phyloP scores from a whole-genome alignment of 2,888 invertebrate species.

The Protonemura montana region DNA sequence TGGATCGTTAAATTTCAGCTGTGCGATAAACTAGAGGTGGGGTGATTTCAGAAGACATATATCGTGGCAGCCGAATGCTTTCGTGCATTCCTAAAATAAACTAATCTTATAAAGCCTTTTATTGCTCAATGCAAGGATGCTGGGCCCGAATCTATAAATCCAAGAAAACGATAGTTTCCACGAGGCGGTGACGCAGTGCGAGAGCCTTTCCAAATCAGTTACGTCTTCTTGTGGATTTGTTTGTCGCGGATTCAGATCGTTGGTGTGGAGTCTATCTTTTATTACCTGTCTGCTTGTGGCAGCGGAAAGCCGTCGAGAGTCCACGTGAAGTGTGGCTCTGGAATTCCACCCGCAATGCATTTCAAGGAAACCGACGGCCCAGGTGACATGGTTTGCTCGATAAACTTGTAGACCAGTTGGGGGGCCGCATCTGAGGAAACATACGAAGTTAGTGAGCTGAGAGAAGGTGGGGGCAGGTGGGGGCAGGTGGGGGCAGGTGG shows the following conservation, averaged over 20 bases:
- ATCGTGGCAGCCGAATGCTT: not conserved
- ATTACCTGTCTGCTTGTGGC: conserved; percentile 60
- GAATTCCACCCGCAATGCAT: conserved; percentile 61
- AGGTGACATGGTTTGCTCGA: conserved; percentile 62
- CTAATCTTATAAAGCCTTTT: not conserved
- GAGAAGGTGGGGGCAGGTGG: too few relatives aligned
- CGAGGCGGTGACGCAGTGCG: not conserved
- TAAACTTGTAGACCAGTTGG: conserved; percentile 60
- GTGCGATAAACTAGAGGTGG: too few relatives aligned
- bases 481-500: too few relatives aligned
- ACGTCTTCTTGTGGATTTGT: not conserved
- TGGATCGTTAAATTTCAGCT: too few relatives aligned
- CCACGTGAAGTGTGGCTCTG: conserved; percentile 64
- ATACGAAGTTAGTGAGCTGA: conserved; percentile 23
- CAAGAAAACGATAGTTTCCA: not conserved
- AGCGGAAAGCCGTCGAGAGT: conserved; percentile 60
- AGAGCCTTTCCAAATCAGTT: conserved; percentile 1
- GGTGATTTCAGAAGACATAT: too few relatives aligned
- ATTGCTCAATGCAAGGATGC: not conserved
- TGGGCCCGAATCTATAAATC: not conserved
- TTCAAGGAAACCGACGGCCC: conserved; percentile 62
- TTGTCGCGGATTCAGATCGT: conserved; percentile 24
- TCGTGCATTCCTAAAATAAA: not conserved
- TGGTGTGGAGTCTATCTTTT: not conserved
- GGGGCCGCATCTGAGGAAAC: conserved; percentile 62